These are phyloP conservation scores for Perca flavescens DNA, from an alignment of 2,113 vertebrate species.

Conservation along the genomic window DNA sequence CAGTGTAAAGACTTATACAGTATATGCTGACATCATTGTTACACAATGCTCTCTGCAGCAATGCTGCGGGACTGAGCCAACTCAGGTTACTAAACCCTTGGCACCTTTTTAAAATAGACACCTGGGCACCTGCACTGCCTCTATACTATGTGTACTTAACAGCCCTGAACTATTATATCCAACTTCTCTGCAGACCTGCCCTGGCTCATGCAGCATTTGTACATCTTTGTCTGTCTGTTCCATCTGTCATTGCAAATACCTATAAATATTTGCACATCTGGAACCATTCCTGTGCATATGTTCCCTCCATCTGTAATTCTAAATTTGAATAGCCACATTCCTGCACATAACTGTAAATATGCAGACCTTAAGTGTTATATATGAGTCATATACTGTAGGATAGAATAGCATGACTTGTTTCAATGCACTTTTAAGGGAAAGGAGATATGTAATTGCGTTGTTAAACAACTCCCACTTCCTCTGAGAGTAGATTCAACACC, in stretches of 20 bases:
- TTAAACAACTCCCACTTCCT: slow-evolving; percentile 9
- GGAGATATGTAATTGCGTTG: neutral
- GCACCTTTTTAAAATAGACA: slow-evolving; percentile 16
- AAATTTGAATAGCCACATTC: neutral
- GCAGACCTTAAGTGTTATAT: neutral
- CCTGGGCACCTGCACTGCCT: slow-evolving; percentile 5
- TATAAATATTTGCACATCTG: slow-evolving; percentile 46
- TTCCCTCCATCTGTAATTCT: slow-evolving; percentile 29
- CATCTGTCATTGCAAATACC: slow-evolving; percentile 20
- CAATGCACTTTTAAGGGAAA: neutral
- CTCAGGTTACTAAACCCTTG: neutral
- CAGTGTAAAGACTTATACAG: slow-evolving; percentile 4
- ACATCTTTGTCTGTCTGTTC: slow-evolving; percentile 2
- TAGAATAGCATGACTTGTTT: slow-evolving; percentile 9
- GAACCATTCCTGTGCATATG: slow-evolving; percentile 14
- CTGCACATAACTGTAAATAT: neutral
- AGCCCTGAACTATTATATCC: neutral
- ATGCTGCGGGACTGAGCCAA: slow-evolving; percentile 2
- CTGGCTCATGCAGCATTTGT: neutral
- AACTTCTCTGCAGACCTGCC: slow-evolving; percentile 14
- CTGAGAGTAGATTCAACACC: slow-evolving; percentile 32
- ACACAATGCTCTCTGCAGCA: slow-evolving; percentile 12
- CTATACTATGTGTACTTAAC: neutral
- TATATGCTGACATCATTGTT: slow-evolving; percentile 45
- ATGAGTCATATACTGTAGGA: neutral